Percentiles rank a stretch among this genome's conserved stretches.
Conservation (phyloP, 35 echinoderm and acorn worm species). For the Amphiura filiformis region DNA sequence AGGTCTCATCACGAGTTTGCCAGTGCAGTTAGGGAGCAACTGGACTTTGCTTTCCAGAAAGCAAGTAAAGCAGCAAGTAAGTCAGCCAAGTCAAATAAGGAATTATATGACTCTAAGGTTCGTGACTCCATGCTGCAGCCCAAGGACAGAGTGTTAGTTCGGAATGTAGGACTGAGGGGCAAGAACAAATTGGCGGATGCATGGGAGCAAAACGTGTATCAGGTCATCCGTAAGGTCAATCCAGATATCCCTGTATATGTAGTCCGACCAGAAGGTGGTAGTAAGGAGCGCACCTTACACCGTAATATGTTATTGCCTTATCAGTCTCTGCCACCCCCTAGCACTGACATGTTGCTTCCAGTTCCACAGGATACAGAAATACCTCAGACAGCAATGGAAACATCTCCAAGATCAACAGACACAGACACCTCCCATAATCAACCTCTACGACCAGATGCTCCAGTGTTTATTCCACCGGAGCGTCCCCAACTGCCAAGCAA, state of each 20-base stretch:
- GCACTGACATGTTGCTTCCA: no score
- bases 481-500: no score
- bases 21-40: not conserved
- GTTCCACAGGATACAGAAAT: no score
- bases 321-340: no score
- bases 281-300: not conserved
- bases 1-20: constrained; percentile 44
- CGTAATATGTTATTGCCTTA: not conserved
- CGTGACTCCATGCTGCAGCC: not conserved
- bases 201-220: constrained; percentile 35
- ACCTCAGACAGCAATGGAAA: no score
- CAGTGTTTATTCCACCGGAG: no score
- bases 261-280: not conserved
- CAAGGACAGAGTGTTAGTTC: constrained; percentile 53
- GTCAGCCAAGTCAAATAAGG: constrained; percentile 13
- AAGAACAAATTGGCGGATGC: constrained; percentile 33
- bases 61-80: not conserved
- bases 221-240: constrained; percentile 9
- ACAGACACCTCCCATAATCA: no score
- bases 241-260: constrained; percentile 60
- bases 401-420: no score
- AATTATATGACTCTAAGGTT: constrained; percentile 25
- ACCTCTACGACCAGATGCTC: no score
- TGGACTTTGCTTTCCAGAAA: not conserved
- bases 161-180: constrained; percentile 1